A percentile compares a stretch with the other conserved stretches of the same genome.
phyloP scores from a whole-genome alignment of 2,113 vertebrate species.

The Perognathus longimembris region DNA sequence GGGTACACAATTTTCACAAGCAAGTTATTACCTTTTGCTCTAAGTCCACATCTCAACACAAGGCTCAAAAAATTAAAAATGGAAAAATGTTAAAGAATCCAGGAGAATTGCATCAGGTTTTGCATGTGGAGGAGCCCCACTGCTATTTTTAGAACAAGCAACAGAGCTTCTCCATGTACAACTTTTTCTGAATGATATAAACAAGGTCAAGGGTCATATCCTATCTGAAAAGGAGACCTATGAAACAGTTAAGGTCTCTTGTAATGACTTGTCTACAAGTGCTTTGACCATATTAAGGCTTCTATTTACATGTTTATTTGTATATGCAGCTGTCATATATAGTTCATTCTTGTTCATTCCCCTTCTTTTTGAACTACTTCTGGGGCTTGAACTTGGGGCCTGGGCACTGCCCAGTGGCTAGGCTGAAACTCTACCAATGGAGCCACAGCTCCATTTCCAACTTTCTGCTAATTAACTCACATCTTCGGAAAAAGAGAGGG shows the following conservation, averaged over 20 bases:
- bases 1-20: conserved; percentile 32
- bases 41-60: not conserved
- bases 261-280: not conserved
- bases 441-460: too few relatives aligned
- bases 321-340: not conserved
- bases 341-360: not conserved
- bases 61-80: conserved; percentile 41
- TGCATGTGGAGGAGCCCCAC: conserved; percentile 15
- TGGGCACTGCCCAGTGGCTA: too few relatives aligned
- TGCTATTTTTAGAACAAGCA: conserved; percentile 72
- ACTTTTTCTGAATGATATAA: conserved; percentile 61
- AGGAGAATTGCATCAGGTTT: conserved; percentile 25
- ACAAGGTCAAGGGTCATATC: conserved; percentile 56
- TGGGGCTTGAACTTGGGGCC: too few relatives aligned
- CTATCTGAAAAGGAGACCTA: conserved; percentile 40
- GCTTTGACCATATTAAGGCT: not conserved
- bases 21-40: not conserved
- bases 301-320: not conserved
- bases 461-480: too few relatives aligned
- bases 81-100: conserved; percentile 47
- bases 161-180: conserved; percentile 16
- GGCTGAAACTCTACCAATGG: too few relatives aligned
- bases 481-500: conserved; percentile 9
- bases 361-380: not conserved
- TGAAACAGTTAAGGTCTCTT: not conserved